phyloP scores from a whole-genome alignment of 2,797 vertebrate genomes.

The Mionectes olivaceus region DNA sequence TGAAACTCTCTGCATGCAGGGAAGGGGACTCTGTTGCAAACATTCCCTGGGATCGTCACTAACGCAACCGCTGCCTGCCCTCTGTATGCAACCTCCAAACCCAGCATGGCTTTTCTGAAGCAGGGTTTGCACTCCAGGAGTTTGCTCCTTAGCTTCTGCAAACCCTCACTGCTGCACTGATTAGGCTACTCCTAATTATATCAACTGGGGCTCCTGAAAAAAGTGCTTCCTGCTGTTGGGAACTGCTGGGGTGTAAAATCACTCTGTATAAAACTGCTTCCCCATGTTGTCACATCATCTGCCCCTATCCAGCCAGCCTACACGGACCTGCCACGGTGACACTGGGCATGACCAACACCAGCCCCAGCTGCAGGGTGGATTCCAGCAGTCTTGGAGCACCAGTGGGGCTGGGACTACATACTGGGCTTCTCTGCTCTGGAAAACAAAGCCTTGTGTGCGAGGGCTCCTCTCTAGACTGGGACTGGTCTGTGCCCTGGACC shows the following conservation, averaged over 20 bases:
- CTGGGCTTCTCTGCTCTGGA: background rate
- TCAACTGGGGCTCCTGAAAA: background rate
- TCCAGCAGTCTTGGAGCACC: background rate
- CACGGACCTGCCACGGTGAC: background rate
- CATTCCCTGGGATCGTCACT: background rate
- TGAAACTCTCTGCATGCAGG: constrained; percentile 56
- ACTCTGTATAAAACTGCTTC: background rate
- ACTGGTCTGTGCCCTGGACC: background rate
- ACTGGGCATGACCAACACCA: background rate
- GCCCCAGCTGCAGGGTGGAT: background rate
- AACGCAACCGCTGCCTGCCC: background rate
- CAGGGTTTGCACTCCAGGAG: background rate
- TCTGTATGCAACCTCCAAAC: background rate
- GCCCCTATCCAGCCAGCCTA: background rate
- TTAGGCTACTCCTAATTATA: background rate
- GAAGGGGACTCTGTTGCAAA: constrained; percentile 18
- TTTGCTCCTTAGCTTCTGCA: constrained; percentile 1
- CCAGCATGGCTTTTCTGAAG: background rate
- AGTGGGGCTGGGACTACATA: background rate
- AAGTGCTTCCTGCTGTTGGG: background rate
- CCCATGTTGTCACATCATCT: background rate
- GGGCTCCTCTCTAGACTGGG: background rate
- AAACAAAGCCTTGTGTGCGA: background rate
- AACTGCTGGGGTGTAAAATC: background rate
- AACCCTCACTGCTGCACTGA: background rate